phyloP scores from a whole-genome alignment of 1,140 invertebrate species.

The Kradibia gibbosae region DNA sequence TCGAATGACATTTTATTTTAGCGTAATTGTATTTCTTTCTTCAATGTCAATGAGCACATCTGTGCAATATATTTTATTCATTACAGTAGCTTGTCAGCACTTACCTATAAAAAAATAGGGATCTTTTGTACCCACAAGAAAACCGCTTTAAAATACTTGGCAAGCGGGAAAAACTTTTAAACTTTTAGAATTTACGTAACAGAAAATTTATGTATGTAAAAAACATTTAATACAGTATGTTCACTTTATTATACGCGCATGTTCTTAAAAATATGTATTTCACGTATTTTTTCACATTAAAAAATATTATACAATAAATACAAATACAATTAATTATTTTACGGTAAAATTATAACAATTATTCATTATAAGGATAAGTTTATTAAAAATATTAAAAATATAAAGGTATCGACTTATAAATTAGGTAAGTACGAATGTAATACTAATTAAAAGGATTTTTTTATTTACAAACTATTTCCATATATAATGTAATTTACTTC shows the following conservation, averaged over 20 bases:
- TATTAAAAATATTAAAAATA: no score
- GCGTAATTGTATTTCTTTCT: not conserved
- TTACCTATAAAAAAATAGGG: not conserved
- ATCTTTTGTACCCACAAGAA: conserved; percentile 1
- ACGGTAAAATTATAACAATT: not conserved
- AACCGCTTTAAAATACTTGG: not conserved
- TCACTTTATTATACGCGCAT: not conserved
- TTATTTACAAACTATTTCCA: no score
- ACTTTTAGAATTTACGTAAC: not conserved
- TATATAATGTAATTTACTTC: no score
- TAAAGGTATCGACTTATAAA: no score
- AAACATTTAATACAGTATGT: not conserved
- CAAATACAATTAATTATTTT: no score
- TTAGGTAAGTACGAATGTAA: no score
- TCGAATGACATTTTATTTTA: not conserved
- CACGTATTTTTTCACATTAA: not conserved
- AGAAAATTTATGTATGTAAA: not conserved
- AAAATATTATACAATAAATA: no score
- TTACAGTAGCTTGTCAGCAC: not conserved
- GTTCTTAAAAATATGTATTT: not conserved
- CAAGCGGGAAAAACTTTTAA: not conserved
- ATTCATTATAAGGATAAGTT: not conserved
- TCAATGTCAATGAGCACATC: not conserved
- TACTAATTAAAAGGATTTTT: no score
- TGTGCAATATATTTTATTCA: not conserved